Percentiles rank a stretch among this genome's conserved stretches.
Evolutionary conservation across 64 coral and sea anemone species (phyloP).

Genomic region (Orbicella faveolata): DNA sequence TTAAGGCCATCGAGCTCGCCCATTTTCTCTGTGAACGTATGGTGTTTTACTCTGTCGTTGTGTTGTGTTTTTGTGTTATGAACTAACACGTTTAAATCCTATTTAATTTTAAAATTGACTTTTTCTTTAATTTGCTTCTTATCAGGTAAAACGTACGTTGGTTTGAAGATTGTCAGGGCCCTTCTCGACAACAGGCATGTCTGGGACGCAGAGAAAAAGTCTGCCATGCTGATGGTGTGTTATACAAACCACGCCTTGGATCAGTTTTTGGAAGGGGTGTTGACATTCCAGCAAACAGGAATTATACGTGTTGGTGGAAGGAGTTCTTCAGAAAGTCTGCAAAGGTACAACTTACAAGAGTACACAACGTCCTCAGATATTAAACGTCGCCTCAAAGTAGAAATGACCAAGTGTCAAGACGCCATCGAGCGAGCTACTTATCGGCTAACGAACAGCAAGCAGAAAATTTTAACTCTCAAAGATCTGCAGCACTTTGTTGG

Average conservation of each 20-base stretch:
- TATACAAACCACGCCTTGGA: constrained; percentile 86
- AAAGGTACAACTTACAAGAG: constrained; percentile 49
- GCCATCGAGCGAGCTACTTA: constrained; percentile 1
- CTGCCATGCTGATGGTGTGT: constrained; percentile 69
- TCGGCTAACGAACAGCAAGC: not conserved
- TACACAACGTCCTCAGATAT: constrained; percentile 26
- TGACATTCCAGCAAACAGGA: constrained; percentile 50
- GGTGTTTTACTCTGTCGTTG: no score
- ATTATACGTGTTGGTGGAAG: constrained; percentile 72
- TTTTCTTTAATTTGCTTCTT: not conserved
- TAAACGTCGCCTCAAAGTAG: constrained; percentile 31
- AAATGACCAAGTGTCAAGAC: constrained; percentile 39
- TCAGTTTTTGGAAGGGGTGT: constrained; percentile 85
- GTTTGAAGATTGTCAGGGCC: constrained; percentile 60
- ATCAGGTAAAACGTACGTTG: constrained; percentile 76
- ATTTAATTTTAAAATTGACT: no score
- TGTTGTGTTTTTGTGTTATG: no score
- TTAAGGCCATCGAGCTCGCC: no score
- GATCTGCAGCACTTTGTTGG: constrained; percentile 8
- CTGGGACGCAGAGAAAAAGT: constrained; percentile 45
- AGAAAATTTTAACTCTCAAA: constrained; percentile 3
- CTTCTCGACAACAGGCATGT: constrained; percentile 54
- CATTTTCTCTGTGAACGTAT: no score
- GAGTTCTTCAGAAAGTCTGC: constrained; percentile 59
- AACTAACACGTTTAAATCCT: no score